phyloP scores from a whole-genome alignment of 2,113 vertebrate genomes.

The Bos taurus region DNA sequence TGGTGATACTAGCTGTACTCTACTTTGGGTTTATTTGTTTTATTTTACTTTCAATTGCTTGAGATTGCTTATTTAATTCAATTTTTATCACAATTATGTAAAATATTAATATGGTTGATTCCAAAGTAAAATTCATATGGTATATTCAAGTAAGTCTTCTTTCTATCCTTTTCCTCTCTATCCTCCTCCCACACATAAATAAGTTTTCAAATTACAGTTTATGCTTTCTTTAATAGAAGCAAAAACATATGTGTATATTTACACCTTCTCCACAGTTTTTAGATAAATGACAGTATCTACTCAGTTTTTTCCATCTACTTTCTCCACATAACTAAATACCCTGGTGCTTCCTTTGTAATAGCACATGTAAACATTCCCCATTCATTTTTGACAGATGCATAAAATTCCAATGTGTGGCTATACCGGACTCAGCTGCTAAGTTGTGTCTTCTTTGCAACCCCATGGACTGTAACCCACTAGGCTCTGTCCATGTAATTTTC shows the following conservation, averaged over 20 bases:
- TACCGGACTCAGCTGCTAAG: rapidly evolving
- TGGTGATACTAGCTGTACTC: background rate
- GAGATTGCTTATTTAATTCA: background rate
- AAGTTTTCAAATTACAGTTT: background rate
- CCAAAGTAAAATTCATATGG: background rate
- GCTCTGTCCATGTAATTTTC: background rate
- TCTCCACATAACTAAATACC: background rate
- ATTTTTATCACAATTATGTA: background rate
- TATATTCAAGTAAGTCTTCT: background rate
- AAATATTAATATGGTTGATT: background rate
- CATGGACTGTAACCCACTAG: background rate
- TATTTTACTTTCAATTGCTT: background rate
- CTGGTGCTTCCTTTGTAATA: background rate
- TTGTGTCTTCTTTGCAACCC: background rate
- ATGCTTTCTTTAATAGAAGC: background rate
- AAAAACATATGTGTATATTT: background rate
- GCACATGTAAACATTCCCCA: background rate
- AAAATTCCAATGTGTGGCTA: background rate
- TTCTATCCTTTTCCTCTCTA: background rate
- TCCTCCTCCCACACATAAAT: background rate
- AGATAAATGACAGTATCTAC: background rate
- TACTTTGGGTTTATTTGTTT: background rate
- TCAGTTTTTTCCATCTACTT: background rate
- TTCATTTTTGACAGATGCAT: background rate
- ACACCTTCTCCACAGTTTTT: background rate